Percentiles rank a stretch among this genome's conserved stretches.
These are phyloP conservation scores for Zaprionus bogoriensis DNA, from an alignment of 2,888 invertebrate genomes.

Conservation along the genomic window DNA sequence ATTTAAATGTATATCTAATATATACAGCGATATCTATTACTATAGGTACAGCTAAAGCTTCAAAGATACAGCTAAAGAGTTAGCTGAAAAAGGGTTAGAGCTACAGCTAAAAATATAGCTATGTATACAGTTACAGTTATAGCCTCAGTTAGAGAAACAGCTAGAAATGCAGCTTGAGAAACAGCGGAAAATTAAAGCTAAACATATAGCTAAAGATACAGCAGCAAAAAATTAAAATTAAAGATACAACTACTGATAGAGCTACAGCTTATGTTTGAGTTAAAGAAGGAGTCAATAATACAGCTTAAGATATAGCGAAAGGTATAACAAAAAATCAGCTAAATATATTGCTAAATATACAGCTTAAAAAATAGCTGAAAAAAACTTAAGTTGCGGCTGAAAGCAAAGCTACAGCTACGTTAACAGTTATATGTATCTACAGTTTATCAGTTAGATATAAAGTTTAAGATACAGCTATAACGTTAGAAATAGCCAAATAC, in stretches of 20 bases:
- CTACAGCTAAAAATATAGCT: neutral
- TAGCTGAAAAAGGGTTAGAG: neutral
- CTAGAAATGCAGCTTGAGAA: neutral
- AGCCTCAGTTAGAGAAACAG: neutral
- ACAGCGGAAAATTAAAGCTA: neutral
- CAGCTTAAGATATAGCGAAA: neutral
- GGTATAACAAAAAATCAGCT: neutral
- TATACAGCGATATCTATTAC: no score
- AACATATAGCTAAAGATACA: neutral
- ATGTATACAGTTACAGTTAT: neutral
- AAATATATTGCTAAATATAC: neutral
- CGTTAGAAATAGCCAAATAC: neutral
- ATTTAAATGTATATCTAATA: no score
- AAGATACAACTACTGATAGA: neutral
- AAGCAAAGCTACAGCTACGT: neutral
- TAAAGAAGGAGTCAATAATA: neutral
- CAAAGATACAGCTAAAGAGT: neutral
- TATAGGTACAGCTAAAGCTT: no score
- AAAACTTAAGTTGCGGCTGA: neutral
- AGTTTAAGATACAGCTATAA: neutral
- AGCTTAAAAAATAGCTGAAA: neutral
- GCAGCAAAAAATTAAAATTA: neutral
- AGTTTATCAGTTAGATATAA: neutral
- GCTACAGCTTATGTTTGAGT: neutral
- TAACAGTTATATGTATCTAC: no score